Base-by-base conservation (phyloP, 1,140 invertebrate species). In the Battus philenor region DNA sequence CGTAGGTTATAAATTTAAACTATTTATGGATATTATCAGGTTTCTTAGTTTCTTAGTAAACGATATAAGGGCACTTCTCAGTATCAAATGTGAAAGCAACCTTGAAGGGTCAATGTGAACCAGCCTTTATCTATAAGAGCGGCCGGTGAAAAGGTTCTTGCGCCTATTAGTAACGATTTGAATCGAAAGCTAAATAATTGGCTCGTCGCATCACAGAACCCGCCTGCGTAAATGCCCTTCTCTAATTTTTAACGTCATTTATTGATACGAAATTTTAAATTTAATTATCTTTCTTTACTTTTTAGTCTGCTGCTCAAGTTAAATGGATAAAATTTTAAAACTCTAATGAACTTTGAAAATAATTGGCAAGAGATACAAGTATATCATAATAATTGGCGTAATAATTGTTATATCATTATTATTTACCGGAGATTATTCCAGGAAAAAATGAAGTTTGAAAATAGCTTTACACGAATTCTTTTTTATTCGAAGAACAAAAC, bases 161-260 rank as follows among this genome's bases (percentile, higher is more conserved):
- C 36, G 53, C 48, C 62, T 59, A 61, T 65, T 61, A 65, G 58
- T 60, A 60, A 53, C 52, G 54, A 61, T 47, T 65, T 56, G 54
- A 48, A 61, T 53, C 50, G 38, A 50, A 51, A 51, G 50, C 47
- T 66, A 59, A 67, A 57, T 67, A 67, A 62, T 63, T 63, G 59
- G 51, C 51, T 57, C 49, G 47, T 43, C 46, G 33, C 17, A 56
- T 24, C 9, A 32, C 36, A 39, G 6, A 10, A 27, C 29, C 3
- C 29, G 29, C 43, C 33, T 11, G 9, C 11, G 10, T 20, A 9
- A 36, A 10, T 6, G 4, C 13, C 12, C 8, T 5, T n/a, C 16
- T 9, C n/a, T 18, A 10, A 16, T 17, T 17, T 36, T 20, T 11
- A 20, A 20, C 0, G 8, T 20, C n/a, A 4, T 20, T 29, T 34